Base-by-base conservation (phyloP, 2,797 vertebrate genomes). In the Molossus molossus region DNA sequence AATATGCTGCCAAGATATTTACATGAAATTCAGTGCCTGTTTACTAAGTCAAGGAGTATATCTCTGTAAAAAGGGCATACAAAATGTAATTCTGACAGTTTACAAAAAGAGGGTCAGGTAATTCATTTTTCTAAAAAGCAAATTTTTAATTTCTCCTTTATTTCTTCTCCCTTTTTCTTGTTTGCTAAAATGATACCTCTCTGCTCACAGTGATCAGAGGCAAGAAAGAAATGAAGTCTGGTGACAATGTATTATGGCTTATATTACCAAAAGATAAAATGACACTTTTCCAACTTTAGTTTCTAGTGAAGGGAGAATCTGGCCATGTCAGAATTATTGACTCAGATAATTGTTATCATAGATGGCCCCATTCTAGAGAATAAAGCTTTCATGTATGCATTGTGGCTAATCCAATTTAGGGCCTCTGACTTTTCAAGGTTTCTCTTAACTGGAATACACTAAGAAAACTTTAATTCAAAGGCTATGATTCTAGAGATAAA, bases 181-280 rank as follows among this genome's bases (percentile, higher is more conserved):
- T 82, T 91, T 94, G 50, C 7, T 90, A 77, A 92, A 95, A 73
- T 60, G 27, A 48, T 29, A 90, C 20, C 18, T 73, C 18, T 87
- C 12, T 79, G 12, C 45, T 87, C 18, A 37, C 25, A 80, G n/a
- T 80, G 65, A 60, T 72, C 82, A 76, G 18, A 81, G 86, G 33
- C 7, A 88, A 82, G 25, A 82, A 76, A 64, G 80, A 69, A 85
- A 81, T 53, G 29, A 84, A 57, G 18, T 58, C 9, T 82, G 57
- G 33, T 20, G 21, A 13, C 50, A 76, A 84, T 53, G 94, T 94
- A 81, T 62, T 93, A 45, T 15, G 60, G 12, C 62, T 88, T 91
- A 70, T 89, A 53, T 88, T 95, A 93, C 4, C 13, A 89, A 91
- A 91, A 79, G 17, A 64, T 45, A 83, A 87, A 91, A 88, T 76